Percentiles rank a stretch among this genome's conserved stretches.
phyloP scores from a whole-genome alignment of 2,797 vertebrate species.

The Vultur gryphus region DNA sequence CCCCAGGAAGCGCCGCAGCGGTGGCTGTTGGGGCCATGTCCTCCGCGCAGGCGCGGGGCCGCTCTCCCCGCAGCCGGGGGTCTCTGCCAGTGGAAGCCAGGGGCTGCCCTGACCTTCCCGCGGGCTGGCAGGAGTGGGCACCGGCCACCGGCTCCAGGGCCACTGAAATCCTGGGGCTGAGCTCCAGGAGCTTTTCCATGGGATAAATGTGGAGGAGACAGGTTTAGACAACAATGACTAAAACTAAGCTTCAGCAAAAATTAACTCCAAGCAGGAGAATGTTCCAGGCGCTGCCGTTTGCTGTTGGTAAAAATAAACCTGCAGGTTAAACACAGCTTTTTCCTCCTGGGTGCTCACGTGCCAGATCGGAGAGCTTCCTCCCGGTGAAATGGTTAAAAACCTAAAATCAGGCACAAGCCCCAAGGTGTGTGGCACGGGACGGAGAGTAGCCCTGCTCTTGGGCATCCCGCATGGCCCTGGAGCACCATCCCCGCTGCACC shows the following conservation, averaged over 20 bases:
- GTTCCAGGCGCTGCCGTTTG: neutral
- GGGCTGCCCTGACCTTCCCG: neutral
- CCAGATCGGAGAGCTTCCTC: neutral
- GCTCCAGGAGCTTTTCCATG: neutral
- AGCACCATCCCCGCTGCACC: neutral
- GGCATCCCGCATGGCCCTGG: accelerated
- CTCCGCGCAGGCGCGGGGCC: neutral
- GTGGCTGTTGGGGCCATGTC: accelerated
- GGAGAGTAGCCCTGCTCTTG: neutral
- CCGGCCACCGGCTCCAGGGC: neutral
- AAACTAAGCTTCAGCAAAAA: neutral
- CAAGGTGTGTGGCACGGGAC: accelerated
- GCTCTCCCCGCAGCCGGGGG: neutral
- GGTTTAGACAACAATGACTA: conserved; percentile 38
- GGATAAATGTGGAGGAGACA: neutral
- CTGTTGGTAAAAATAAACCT: conserved; percentile 42
- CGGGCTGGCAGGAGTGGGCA: neutral
- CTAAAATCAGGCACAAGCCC: neutral
- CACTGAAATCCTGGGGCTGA: neutral
- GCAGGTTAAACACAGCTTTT: conserved; percentile 33
- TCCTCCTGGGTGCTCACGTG: neutral
- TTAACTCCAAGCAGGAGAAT: conserved; percentile 7
- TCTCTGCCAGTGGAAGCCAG: neutral
- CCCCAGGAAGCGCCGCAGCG: neutral
- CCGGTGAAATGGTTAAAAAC: neutral